A percentile compares a stretch with the other conserved stretches of the same genome.
phyloP scores from a whole-genome alignment of 2,113 vertebrate genomes.

The Rutilus rutilus region DNA sequence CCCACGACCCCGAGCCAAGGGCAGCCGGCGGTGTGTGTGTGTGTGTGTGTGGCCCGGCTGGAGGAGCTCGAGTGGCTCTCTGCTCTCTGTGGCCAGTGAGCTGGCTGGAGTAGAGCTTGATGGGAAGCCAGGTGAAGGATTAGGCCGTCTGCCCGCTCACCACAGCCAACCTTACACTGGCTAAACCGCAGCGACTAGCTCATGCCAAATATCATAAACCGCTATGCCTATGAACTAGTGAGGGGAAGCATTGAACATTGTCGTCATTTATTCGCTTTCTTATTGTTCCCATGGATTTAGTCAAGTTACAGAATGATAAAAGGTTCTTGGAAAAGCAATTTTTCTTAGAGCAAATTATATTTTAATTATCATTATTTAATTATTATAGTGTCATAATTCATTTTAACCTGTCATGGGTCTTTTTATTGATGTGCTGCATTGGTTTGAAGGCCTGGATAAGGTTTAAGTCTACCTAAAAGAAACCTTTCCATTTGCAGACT shows the following conservation, averaged over 20 bases:
- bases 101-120: slow-evolving; percentile 68
- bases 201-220: slow-evolving; percentile 26
- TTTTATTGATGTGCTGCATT: not conserved
- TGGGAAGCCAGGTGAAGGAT: slow-evolving; percentile 59
- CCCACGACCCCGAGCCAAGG: not conserved
- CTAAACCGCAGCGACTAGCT: slow-evolving; percentile 40
- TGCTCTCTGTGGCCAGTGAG: slow-evolving; percentile 60
- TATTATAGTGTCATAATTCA: not conserved
- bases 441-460: not conserved
- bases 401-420: not conserved
- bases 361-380: too few relatives aligned
- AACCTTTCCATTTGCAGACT: not conserved
- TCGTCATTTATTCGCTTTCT: too few relatives aligned
- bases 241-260: not conserved
- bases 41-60: slow-evolving; percentile 48
- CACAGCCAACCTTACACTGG: slow-evolving; percentile 40
- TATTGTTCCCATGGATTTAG: too few relatives aligned
- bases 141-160: slow-evolving; percentile 58
- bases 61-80: slow-evolving; percentile 37
- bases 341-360: too few relatives aligned
- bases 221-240: not conserved
- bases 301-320: too few relatives aligned
- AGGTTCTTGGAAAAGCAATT: too few relatives aligned
- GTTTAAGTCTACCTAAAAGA: not conserved
- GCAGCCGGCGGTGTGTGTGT: slow-evolving; percentile 23